Conservation (phyloP, 2,888 invertebrate genomes). For the Micoletzkya japonica region DNA sequence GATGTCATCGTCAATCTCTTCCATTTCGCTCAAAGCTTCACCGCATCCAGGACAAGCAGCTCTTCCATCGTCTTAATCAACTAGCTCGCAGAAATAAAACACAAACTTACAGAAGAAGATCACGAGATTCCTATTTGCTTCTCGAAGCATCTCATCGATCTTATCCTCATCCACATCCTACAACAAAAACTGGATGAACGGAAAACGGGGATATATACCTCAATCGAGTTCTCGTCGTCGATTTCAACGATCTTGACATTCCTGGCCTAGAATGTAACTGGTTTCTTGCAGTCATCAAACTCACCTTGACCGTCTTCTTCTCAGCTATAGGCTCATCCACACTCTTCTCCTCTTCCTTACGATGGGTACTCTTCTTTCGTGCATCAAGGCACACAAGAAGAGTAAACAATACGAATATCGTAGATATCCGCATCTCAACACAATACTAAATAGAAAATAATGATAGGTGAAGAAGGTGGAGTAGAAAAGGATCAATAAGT, state of each 20-base stretch:
- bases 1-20: slow-evolving; percentile 86
- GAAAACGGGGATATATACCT: too few relatives aligned
- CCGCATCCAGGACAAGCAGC: slow-evolving; percentile 80
- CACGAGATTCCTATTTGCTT: slow-evolving; percentile 90
- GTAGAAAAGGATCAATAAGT: too few relatives aligned
- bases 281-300: background rate
- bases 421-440: too few relatives aligned
- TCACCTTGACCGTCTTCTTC: slow-evolving; percentile 21
- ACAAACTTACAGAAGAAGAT: slow-evolving; percentile 86
- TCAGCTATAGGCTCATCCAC: slow-evolving; percentile 21
- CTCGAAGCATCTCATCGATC: slow-evolving; percentile 89
- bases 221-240: slow-evolving; percentile 46
- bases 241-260: slow-evolving; percentile 25
- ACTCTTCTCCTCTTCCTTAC: too few relatives aligned
- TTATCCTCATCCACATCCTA: slow-evolving; percentile 95
- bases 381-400: too few relatives aligned
- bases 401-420: too few relatives aligned
- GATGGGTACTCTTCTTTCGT: too few relatives aligned
- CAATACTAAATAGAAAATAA: too few relatives aligned
- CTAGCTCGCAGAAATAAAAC: background rate
- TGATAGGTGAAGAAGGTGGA: too few relatives aligned
- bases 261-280: background rate
- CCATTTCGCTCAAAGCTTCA: slow-evolving; percentile 81
- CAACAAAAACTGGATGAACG: too few relatives aligned
- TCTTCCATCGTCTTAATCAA: slow-evolving; percentile 69